Percentiles rank a stretch among this genome's conserved stretches.
Evolutionary conservation across 2,888 invertebrate species (phyloP).

Genomic region (Gymnosoma rotundatum): DNA sequence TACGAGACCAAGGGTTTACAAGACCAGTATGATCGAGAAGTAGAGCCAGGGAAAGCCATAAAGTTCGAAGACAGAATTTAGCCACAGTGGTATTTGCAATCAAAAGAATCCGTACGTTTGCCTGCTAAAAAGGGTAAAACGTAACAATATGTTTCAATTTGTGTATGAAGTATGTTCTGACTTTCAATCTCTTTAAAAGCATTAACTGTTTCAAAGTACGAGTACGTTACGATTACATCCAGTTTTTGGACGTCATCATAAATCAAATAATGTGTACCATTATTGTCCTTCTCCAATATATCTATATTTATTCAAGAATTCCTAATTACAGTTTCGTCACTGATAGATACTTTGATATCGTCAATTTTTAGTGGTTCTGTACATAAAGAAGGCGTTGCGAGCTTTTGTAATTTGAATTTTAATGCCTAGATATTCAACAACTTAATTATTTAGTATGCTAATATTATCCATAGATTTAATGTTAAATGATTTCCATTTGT

Average conservation of each 20-base stretch:
- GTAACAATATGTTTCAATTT: no score
- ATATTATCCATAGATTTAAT: not conserved
- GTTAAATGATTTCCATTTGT: not conserved
- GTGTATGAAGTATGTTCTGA: no score
- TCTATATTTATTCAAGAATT: not conserved
- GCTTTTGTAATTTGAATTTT: not conserved
- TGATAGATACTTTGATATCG: not conserved
- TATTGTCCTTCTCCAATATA: not conserved
- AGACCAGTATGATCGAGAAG: no score
- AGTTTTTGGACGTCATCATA: not conserved
- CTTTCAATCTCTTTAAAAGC: not conserved
- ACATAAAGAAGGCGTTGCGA: slow-evolving; percentile 2
- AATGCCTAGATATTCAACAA: slow-evolving; percentile 12
- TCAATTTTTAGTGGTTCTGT: not conserved
- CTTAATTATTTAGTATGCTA: not conserved
- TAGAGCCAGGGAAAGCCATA: no score
- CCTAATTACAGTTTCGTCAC: slow-evolving; percentile 4
- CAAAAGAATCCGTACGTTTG: no score
- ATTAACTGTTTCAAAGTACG: slow-evolving; percentile 4
- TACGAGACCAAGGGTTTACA: no score
- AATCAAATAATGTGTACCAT: not conserved
- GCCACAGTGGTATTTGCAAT: no score
- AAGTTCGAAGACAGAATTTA: no score
- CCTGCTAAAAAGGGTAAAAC: no score
- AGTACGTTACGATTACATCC: not conserved